phyloP scores from a whole-genome alignment of 2,888 invertebrate genomes.

The Germaria angustata region DNA sequence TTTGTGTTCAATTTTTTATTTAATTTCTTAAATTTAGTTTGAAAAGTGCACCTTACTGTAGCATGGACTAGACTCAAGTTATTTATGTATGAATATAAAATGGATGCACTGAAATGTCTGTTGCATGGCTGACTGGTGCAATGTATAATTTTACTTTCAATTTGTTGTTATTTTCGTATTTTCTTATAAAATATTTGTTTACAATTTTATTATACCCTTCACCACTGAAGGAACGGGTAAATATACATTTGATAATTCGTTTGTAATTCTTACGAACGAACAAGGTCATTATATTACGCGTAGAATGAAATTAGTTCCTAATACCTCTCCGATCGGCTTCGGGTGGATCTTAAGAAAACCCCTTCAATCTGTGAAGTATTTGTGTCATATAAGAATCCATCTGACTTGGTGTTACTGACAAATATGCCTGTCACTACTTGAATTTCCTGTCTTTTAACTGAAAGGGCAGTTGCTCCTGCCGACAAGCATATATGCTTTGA shows the following conservation, averaged over 20 bases:
- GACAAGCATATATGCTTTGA: too few relatives aligned
- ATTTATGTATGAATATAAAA: neutral
- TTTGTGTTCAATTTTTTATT: conserved; percentile 12
- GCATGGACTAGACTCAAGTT: conserved; percentile 4
- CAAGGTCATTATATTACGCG: too few relatives aligned
- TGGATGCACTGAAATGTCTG: neutral
- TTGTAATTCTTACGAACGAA: too few relatives aligned
- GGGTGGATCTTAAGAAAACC: too few relatives aligned
- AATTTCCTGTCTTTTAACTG: too few relatives aligned
- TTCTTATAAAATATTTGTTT: conserved; percentile 33
- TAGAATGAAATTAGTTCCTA: too few relatives aligned
- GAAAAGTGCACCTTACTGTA: conserved; percentile 37
- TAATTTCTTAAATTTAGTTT: neutral
- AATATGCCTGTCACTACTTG: too few relatives aligned
- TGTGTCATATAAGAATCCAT: too few relatives aligned
- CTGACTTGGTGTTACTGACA: too few relatives aligned
- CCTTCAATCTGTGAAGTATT: too few relatives aligned
- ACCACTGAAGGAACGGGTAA: neutral
- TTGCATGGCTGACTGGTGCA: conserved; percentile 8
- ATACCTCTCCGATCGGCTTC: too few relatives aligned
- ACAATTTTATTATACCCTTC: neutral
- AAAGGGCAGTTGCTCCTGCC: too few relatives aligned
- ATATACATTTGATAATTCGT: neutral
- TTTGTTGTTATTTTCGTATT: conserved; percentile 28
- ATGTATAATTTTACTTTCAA: conserved; percentile 56